Percentiles rank a stretch among this genome's conserved stretches.
phyloP scores from a whole-genome alignment of 2,888 invertebrate species.

The Hyles lineata region DNA sequence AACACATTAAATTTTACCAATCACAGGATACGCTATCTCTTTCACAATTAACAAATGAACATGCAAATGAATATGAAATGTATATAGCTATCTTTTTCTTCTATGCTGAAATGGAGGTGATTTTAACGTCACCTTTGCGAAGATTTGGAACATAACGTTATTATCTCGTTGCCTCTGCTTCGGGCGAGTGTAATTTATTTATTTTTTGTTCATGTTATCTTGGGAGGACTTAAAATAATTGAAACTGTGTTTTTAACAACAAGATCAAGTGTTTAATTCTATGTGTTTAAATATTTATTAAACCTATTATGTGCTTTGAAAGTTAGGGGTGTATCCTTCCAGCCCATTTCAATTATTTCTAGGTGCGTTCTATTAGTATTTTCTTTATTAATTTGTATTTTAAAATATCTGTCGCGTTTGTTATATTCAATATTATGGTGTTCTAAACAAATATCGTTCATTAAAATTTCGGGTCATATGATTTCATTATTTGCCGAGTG shows the following conservation, averaged over 20 bases:
- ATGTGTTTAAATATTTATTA: conserved; percentile 13
- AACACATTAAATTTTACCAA: background rate
- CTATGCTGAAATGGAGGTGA: background rate
- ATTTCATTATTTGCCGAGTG: background rate
- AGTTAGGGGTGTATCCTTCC: conserved; percentile 37
- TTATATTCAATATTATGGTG: background rate
- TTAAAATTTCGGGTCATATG: background rate
- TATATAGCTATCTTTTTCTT: background rate
- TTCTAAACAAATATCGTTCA: background rate
- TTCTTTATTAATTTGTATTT: background rate
- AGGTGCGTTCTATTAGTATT: conserved; percentile 23
- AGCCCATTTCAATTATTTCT: background rate
- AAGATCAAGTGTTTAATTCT: background rate
- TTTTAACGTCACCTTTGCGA: background rate
- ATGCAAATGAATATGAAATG: background rate
- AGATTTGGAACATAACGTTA: background rate
- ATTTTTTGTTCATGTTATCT: background rate
- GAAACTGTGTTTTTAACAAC: too few species aligned
- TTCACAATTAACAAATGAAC: background rate
- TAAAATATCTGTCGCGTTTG: background rate
- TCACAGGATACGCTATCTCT: background rate
- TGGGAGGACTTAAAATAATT: background rate
- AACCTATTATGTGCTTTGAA: conserved; percentile 42
- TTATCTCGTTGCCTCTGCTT: conserved; percentile 13
- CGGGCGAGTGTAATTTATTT: conserved; percentile 1